These are phyloP conservation scores for Lepisosteus osseus DNA, from an alignment of 2,113 vertebrate species.

Conservation along the genomic window DNA sequence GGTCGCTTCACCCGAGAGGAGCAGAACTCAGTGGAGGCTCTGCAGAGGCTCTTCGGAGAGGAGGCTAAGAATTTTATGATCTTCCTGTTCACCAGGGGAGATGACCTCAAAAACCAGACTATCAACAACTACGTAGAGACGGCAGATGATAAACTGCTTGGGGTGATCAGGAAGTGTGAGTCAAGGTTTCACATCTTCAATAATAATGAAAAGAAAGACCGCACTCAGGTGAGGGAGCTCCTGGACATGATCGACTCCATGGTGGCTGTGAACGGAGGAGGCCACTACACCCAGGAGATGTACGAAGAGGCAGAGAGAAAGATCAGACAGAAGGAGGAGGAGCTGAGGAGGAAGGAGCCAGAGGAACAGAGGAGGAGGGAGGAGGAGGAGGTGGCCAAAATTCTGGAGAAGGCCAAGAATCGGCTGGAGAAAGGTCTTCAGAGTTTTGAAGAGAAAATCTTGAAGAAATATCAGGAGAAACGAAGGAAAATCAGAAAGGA, in stretches of 20 bases:
- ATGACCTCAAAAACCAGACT: background rate
- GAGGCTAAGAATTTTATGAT: conserved; percentile 22
- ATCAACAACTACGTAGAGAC: background rate
- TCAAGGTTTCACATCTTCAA: conserved; percentile 27
- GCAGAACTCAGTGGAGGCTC: background rate
- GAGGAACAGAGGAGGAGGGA: too few relatives aligned
- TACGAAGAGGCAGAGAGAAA: conserved; percentile 2
- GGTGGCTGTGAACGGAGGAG: conserved; percentile 16
- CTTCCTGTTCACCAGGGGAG: conserved; percentile 33
- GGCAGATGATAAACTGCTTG: conserved; percentile 4
- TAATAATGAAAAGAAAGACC: conserved; percentile 9
- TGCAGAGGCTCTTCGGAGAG: conserved; percentile 26
- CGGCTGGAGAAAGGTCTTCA: too few relatives aligned
- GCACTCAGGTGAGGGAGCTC: conserved; percentile 26
- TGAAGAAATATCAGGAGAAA: too few relatives aligned
- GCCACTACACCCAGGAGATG: conserved; percentile 28
- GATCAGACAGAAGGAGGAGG: background rate
- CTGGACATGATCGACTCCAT: conserved; percentile 35
- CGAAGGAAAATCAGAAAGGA: too few relatives aligned
- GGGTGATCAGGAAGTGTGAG: conserved; percentile 20
- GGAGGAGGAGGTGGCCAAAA: too few relatives aligned
- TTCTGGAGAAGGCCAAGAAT: too few relatives aligned
- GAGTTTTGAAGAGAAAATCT: too few relatives aligned
- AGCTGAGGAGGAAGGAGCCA: background rate
- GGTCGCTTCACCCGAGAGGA: conserved; percentile 23